A percentile compares a stretch with the other conserved stretches of the same genome.
Conservation (phyloP, 1,140 invertebrate genomes). For the Cataglyphis hispanica region DNA sequence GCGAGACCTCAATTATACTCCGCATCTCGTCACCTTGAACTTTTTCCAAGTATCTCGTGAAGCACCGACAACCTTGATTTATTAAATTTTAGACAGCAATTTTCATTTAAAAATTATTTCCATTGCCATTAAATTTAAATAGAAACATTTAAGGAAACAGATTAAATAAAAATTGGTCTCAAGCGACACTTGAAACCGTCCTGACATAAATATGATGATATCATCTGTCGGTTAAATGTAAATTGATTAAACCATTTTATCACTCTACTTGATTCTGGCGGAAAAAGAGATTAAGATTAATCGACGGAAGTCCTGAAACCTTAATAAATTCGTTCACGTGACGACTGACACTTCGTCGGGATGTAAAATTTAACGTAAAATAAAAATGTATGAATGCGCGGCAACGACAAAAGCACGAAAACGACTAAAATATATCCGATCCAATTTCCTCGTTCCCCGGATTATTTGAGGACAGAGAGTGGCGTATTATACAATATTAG, state of each 20-base stretch:
- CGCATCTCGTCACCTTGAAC: slow-evolving; percentile 37
- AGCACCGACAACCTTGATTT: background rate
- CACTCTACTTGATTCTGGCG: background rate
- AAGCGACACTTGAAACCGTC: background rate
- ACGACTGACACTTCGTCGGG: no score
- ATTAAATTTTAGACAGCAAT: background rate
- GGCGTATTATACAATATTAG: background rate
- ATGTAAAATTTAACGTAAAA: background rate
- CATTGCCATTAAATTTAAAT: background rate
- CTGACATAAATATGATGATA: background rate
- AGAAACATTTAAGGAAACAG: background rate
- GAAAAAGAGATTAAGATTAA: background rate
- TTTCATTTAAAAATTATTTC: background rate
- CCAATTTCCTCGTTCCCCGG: slow-evolving; percentile 2
- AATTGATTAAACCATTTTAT: background rate
- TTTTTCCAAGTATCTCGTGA: background rate
- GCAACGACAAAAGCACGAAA: slow-evolving; percentile 37
- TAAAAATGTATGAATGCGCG: background rate
- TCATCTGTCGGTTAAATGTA: background rate
- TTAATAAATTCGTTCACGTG: background rate
- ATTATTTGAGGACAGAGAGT: background rate
- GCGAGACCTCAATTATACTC: background rate
- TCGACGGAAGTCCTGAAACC: background rate
- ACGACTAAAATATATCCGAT: slow-evolving; percentile 54
- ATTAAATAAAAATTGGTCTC: background rate